Conservation (phyloP, 2,113 vertebrate species). For the Labrus mixtus region DNA sequence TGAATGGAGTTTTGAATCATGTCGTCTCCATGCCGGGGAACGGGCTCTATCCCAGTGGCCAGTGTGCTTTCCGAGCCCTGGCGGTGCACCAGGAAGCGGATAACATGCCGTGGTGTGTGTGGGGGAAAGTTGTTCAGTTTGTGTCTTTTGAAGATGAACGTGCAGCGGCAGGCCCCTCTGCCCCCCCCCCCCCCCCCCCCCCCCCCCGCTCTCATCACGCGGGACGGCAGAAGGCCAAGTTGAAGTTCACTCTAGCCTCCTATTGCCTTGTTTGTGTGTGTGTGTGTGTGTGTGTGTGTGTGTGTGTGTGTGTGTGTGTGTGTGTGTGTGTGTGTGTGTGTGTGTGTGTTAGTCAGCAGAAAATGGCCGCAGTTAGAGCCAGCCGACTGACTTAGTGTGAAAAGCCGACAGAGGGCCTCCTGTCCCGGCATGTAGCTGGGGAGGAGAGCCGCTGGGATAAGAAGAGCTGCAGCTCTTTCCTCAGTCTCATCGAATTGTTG, state of each 20-base stretch:
- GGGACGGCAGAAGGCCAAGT: slow-evolving; percentile 73
- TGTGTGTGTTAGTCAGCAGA: slow-evolving; percentile 85
- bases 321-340: background rate
- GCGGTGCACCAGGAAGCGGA: slow-evolving; percentile 14
- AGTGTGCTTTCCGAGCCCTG: slow-evolving; percentile 39
- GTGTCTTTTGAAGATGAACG: slow-evolving; percentile 1
- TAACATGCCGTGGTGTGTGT: slow-evolving; percentile 13
- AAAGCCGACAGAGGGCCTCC: slow-evolving; percentile 82
- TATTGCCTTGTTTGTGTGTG: slow-evolving; percentile 17
- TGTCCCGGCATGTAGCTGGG: slow-evolving; percentile 58
- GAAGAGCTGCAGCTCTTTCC: background rate
- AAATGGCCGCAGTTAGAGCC: slow-evolving; percentile 91
- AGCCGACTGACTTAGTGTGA: slow-evolving; percentile 84
- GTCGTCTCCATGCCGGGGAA: background rate
- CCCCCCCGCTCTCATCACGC: slow-evolving; percentile 17
- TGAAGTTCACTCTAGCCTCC: slow-evolving; percentile 73
- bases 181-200: background rate
- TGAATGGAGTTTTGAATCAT: slow-evolving; percentile 34
- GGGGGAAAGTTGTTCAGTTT: slow-evolving; percentile 52
- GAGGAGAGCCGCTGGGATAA: slow-evolving; percentile 30
- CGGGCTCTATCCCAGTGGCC: slow-evolving; percentile 5
- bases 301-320: background rate
- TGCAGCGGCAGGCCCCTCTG: slow-evolving; percentile 21
- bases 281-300: background rate
- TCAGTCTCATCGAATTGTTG: background rate